These are phyloP conservation scores for Mactromeris polynyma DNA, from an alignment of 2,888 invertebrate genomes.

Conservation along the genomic window DNA sequence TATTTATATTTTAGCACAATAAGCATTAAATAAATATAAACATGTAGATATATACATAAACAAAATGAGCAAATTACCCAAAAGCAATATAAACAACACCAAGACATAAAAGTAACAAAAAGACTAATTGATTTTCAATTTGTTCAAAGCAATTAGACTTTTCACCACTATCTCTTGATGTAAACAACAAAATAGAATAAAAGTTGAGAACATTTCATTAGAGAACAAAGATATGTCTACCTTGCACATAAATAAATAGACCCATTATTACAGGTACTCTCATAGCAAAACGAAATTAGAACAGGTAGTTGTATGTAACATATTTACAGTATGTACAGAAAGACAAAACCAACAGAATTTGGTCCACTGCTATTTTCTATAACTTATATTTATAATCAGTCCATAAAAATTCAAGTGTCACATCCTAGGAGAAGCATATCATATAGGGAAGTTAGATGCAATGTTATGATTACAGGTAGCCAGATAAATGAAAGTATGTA, in stretches of 20 bases:
- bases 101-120: neutral
- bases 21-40: neutral
- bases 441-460: too few relatives aligned
- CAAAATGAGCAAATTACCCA: constrained; percentile 7
- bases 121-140: neutral
- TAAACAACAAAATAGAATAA: neutral
- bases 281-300: neutral
- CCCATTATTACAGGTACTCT: neutral
- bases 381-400: neutral
- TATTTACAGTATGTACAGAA: neutral
- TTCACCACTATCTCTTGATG: neutral
- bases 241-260: neutral
- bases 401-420: neutral
- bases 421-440: too few relatives aligned
- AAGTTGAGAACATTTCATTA: neutral
- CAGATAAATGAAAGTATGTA: too few relatives aligned
- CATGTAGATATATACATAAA: constrained; percentile 1
- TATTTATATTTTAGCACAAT: neutral
- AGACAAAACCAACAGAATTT: neutral
- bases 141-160: neutral
- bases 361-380: neutral
- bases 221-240: neutral
- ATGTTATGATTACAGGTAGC: too few relatives aligned
- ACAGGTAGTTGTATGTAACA: neutral
- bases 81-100: neutral